A percentile compares a stretch with the other conserved stretches of the same genome.
These are phyloP conservation scores for Xyrauchen texanus DNA, from an alignment of 2,113 vertebrate genomes.

Conservation along the genomic window DNA sequence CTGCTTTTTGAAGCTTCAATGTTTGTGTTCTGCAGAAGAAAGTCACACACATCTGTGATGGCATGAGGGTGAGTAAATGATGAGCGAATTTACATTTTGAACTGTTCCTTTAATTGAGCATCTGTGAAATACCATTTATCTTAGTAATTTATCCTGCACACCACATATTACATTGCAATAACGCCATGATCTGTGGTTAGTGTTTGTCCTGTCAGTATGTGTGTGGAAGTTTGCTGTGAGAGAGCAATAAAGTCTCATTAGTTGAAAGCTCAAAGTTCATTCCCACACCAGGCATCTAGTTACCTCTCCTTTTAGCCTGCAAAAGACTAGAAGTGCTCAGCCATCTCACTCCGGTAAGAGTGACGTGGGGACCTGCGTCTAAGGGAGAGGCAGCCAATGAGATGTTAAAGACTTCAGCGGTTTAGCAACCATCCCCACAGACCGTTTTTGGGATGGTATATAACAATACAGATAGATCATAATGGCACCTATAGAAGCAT, in stretches of 20 bases:
- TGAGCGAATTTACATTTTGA: too few relatives aligned
- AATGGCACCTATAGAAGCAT: too few relatives aligned
- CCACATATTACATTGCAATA: constrained; percentile 12
- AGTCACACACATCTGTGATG: too few relatives aligned
- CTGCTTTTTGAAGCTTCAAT: too few relatives aligned
- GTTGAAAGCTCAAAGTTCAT: constrained; percentile 34
- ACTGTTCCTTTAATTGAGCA: not conserved
- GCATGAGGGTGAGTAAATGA: too few relatives aligned
- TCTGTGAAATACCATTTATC: not conserved
- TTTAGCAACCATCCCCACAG: not conserved
- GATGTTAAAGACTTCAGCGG: constrained; percentile 48
- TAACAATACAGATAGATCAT: too few relatives aligned
- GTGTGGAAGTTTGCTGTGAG: constrained; percentile 6
- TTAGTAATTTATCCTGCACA: not conserved
- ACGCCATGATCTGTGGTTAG: not conserved
- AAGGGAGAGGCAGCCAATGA: constrained; percentile 66
- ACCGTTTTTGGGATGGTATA: not conserved
- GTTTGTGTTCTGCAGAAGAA: too few relatives aligned
- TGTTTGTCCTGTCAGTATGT: constrained; percentile 17
- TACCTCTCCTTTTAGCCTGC: constrained; percentile 78
- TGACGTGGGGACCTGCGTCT: constrained; percentile 72
- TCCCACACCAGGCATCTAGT: constrained; percentile 51
- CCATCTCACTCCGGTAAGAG: constrained; percentile 75
- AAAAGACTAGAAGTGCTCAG: constrained; percentile 78
- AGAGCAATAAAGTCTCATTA: constrained; percentile 9